Conservation (phyloP, 2,113 vertebrate species). For the Penelope pileata region DNA sequence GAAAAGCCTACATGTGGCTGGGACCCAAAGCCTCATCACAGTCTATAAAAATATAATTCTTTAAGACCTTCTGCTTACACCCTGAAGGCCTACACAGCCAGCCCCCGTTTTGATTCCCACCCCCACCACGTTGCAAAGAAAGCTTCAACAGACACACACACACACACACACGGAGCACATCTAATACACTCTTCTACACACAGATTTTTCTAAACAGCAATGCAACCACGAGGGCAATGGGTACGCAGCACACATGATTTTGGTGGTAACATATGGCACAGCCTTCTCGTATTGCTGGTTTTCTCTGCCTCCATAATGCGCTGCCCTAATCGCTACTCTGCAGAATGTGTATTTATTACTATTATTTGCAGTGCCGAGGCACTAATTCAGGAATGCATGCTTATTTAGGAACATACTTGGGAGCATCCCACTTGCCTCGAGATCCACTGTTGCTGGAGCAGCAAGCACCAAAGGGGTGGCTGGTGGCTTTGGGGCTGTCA, state of each 20-base stretch:
- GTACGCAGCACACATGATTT: conserved; percentile 17
- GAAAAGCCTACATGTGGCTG: conserved; percentile 53
- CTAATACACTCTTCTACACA: conserved; percentile 59
- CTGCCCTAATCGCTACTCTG: conserved; percentile 33
- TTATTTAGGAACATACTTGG: background rate
- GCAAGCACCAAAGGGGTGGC: background rate
- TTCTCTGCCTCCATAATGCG: background rate
- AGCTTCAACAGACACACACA: conserved; percentile 47
- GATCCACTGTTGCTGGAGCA: background rate
- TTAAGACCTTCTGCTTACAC: conserved; percentile 55
- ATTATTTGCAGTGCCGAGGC: background rate
- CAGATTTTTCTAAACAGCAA: conserved; percentile 56
- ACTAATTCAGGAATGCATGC: background rate
- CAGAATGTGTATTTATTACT: background rate
- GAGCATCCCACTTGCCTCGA: background rate
- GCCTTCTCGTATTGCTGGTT: conserved; percentile 64
- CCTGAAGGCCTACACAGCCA: conserved; percentile 71
- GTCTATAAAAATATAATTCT: conserved; percentile 74
- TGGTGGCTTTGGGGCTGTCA: background rate
- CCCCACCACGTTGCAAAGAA: conserved; percentile 56
- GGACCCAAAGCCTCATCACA: conserved; percentile 48
- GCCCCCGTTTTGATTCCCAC: conserved; percentile 56
- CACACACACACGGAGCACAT: conserved; percentile 15
- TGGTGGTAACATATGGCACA: conserved; percentile 62
- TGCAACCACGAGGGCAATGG: conserved; percentile 61